Evolutionary conservation across 2,113 vertebrate genomes (phyloP).

Genomic region (Centrocercus urophasianus): DNA sequence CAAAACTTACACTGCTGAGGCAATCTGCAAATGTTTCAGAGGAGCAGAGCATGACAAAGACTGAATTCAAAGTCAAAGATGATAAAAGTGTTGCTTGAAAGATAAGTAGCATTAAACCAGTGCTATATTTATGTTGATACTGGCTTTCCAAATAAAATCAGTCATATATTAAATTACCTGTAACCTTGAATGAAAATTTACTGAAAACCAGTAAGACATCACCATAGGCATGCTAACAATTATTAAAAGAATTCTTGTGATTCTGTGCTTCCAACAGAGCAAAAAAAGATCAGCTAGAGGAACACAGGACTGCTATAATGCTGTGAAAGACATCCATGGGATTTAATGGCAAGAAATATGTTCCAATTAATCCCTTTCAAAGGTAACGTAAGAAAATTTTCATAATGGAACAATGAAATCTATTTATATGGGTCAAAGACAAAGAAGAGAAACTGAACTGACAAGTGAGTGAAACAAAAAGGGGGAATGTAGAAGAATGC

Average conservation of each 20-base stretch:
- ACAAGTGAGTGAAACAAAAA: conserved; percentile 24
- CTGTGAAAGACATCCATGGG: neutral
- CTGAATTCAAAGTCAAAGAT: neutral
- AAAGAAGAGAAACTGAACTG: conserved; percentile 33
- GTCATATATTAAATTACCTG: neutral
- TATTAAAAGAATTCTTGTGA: neutral
- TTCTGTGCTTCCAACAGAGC: neutral
- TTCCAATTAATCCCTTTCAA: neutral
- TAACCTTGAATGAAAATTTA: neutral
- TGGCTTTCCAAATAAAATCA: neutral
- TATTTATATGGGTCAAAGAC: neutral
- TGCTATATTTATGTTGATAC: neutral
- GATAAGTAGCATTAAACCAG: too few relatives aligned
- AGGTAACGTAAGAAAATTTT: conserved; percentile 5
- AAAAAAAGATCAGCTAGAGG: neutral
- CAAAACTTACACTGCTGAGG: neutral
- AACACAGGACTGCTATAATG: neutral
- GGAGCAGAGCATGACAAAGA: neutral
- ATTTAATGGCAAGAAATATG: neutral
- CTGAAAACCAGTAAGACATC: neutral
- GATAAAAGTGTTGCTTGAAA: neutral
- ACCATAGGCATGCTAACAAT: neutral
- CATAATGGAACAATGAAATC: conserved; percentile 17
- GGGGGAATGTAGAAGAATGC: neutral
- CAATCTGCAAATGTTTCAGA: neutral